Evolutionary conservation across 1,140 invertebrate species (phyloP), one percentile per base, ranked within the genome.

Genomic region (Temnothorax longispinosus): DNA sequence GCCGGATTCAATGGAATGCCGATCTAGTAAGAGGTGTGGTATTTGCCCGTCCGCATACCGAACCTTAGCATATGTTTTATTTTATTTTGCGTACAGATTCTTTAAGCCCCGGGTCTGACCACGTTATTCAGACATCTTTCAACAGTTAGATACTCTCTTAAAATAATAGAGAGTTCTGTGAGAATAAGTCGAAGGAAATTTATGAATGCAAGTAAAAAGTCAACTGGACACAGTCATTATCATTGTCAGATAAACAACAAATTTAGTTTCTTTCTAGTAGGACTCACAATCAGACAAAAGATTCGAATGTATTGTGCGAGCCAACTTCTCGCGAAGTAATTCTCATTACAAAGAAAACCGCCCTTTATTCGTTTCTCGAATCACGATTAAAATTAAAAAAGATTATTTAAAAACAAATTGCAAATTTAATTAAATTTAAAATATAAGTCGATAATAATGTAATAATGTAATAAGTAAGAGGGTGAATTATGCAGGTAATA

Each of bases 21-120:
- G 87, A 88, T 93, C 92, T 91, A 93, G 85, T 92, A 93, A 93
- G 90, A 88, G 89, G 88, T 77, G 80, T 89, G 93, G 92, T 91
- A 93, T 93, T 90, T 89, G 84, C 65, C 64, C 65, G 80, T 89
- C 32, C 87, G 82, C 90, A 92, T 89, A 92, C 90, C 90, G 67
- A 90, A 89, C 27, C 89, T 89, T 64, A 85, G 56, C 18, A n/a
- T 13, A n/a, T 11, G 15, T 71, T 89, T 90, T 87, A 60, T 87
- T 89, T 87, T 67, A 74, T 90, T 78, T 87, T 84, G 69, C 50
- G 60, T 35, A 21, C 10, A n/a, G 3, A 89, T 87, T 90, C 38
- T 54, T 90, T 64, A 13, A 15, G 27, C 32, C 52, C 41, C n/a
- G 38, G 5, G 7, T 6, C 13, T 4, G 38, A 44, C 18, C 41